Percentiles rank a stretch among this genome's conserved stretches.
Evolutionary conservation across 2,113 vertebrate genomes (phyloP).

Genomic region (Mus musculus): GRCm39 chr8:104526001-104526500

Average conservation of each 20-base stretch:
- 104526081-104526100: no score
- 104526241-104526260: not conserved
- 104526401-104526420: not conserved
- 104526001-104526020: not conserved
- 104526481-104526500: not conserved
- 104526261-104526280: not conserved
- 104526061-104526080: no score
- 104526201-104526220: not conserved
- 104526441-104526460: not conserved
- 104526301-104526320: not conserved
- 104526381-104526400: no score
- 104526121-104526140: not conserved
- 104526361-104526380: not conserved
- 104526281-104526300: not conserved
- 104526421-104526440: not conserved
- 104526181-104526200: not conserved
- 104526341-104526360: not conserved
- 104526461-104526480: not conserved
- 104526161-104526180: not conserved
- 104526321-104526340: not conserved
- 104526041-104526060: not conserved
- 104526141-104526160: not conserved
- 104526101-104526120: not conserved
- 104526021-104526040: not conserved
- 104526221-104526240: no score